Evolutionary conservation across 2,888 invertebrate species (phyloP).

Genomic region (Ophioninae sp.): DNA sequence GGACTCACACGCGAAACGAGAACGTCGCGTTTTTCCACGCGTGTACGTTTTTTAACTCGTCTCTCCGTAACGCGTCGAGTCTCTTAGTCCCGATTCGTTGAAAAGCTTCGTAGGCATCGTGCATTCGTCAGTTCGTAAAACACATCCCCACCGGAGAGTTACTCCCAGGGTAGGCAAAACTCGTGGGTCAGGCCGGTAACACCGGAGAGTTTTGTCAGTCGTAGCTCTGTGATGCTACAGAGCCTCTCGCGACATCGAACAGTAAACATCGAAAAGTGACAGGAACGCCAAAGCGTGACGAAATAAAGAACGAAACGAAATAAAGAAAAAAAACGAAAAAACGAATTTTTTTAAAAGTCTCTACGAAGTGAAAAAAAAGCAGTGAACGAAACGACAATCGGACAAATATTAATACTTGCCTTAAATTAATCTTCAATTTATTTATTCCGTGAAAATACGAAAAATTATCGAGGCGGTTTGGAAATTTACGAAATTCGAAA

Average conservation of each 20-base stretch:
- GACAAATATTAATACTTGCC: background rate
- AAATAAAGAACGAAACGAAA: background rate
- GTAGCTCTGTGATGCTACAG: conserved; percentile 69
- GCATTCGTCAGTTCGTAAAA: conserved; percentile 46
- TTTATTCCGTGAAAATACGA: background rate
- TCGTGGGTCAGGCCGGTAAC: conserved; percentile 63
- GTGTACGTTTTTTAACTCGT: background rate
- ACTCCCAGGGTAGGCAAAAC: conserved; percentile 39
- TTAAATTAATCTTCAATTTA: background rate
- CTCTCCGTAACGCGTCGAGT: conserved; percentile 1
- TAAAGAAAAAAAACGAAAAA: background rate
- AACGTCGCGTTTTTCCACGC: background rate
- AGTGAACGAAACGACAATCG: background rate
- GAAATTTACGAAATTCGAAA: too few species aligned
- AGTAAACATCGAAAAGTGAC: conserved; percentile 66
- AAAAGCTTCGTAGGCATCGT: conserved; percentile 44
- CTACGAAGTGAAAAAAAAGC: background rate
- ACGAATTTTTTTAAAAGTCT: background rate
- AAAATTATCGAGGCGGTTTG: background rate
- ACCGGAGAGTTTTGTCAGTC: conserved; percentile 69
- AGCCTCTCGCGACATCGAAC: conserved; percentile 72
- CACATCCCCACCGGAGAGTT: conserved; percentile 32
- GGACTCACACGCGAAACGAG: background rate
- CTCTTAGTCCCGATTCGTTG: background rate
- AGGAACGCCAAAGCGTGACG: background rate